These are phyloP conservation scores for Stomatorhinus ivindoensis DNA, from an alignment of 2,113 vertebrate species.

Conservation along the genomic window DNA sequence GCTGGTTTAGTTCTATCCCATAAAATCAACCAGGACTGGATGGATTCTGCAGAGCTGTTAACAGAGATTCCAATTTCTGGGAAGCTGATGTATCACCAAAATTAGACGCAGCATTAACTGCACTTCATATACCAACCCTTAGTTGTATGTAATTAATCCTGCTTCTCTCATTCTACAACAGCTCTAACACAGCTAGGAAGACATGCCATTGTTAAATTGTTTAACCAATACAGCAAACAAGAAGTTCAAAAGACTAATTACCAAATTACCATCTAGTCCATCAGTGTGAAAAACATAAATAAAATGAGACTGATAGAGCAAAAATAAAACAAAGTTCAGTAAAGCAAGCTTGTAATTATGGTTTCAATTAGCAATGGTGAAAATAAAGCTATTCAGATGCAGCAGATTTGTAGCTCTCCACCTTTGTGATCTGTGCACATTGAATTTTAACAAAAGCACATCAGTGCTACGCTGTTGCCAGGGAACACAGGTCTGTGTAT, in stretches of 20 bases:
- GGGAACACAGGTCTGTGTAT: conserved; percentile 10
- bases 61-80: conserved; percentile 13
- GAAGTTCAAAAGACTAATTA: conserved; percentile 5
- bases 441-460: conserved; percentile 32
- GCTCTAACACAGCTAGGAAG: not conserved
- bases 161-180: not conserved
- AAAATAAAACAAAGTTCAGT: not conserved
- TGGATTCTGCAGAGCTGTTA: conserved; percentile 23
- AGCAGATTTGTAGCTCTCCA: conserved; percentile 10
- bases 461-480: conserved; percentile 25
- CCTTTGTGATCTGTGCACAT: conserved; percentile 6
- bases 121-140: not conserved
- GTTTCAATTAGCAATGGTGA: not conserved
- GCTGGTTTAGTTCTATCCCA: not conserved
- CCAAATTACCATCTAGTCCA: conserved; percentile 11
- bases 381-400: not conserved
- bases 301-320: not conserved
- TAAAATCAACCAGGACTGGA: conserved; percentile 9
- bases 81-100: not conserved
- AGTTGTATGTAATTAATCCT: not conserved
- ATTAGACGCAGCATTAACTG: not conserved
- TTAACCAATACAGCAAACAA: not conserved
- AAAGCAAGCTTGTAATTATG: not conserved
- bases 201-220: not conserved
- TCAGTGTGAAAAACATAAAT: not conserved